Conservation (phyloP, 37 sponge, comb jelly and placozoan genomes). For the Crambe crambe region DNA sequence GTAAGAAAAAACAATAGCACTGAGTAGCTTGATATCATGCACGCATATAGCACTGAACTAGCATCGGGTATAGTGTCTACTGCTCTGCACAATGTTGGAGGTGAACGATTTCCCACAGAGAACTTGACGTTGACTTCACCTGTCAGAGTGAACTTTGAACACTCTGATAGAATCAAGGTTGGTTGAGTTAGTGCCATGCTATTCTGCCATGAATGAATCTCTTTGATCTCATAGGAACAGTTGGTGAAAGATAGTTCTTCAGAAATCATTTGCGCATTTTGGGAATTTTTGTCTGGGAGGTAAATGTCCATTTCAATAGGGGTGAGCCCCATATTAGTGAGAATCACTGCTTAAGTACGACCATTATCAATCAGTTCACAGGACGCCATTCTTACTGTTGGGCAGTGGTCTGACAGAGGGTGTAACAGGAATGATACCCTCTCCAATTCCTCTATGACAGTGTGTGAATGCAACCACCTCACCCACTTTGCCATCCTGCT, state of each 20-base stretch:
- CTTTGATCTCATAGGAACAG: too few species aligned
- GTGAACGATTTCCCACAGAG: background rate
- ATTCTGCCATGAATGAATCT: too few species aligned
- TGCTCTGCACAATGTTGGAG: background rate
- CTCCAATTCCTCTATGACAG: conserved; percentile 13
- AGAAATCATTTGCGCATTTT: background rate
- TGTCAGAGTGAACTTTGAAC: background rate
- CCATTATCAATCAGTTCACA: background rate
- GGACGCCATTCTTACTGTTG: background rate
- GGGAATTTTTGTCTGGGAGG: background rate
- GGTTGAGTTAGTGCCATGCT: background rate
- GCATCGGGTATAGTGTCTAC: background rate
- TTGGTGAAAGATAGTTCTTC: background rate
- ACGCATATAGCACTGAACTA: background rate
- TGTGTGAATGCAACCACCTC: conserved; percentile 65
- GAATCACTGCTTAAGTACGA: background rate
- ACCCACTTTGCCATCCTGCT: conserved; percentile 76
- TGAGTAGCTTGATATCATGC: too few species aligned
- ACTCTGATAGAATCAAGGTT: background rate
- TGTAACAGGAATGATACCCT: background rate
- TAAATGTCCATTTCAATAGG: too few species aligned
- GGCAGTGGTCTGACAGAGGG: background rate
- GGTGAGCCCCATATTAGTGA: too few species aligned
- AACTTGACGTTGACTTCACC: background rate
- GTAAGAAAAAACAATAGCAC: too few species aligned